phyloP scores from a whole-genome alignment of 2,888 invertebrate genomes.

The Acrobasis consociella region DNA sequence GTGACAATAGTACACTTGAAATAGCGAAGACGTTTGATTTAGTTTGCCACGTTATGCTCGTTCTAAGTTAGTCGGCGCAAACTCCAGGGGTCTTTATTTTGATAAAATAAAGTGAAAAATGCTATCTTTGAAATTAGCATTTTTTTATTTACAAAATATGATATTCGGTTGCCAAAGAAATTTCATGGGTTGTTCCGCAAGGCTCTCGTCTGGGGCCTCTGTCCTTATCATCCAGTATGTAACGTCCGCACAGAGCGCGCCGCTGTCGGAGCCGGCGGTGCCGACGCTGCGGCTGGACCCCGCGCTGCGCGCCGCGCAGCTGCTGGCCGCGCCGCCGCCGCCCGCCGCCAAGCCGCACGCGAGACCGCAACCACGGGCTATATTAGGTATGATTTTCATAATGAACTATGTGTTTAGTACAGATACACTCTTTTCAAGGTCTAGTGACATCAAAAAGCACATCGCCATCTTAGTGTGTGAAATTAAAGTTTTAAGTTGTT shows the following conservation, averaged over 20 bases:
- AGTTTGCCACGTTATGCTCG: neutral
- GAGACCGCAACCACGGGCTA: conserved; percentile 34
- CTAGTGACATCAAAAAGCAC: too few relatives aligned
- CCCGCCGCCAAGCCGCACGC: conserved; percentile 36
- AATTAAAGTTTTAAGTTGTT: too few relatives aligned
- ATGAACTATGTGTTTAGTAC: too few relatives aligned
- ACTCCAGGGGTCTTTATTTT: too few relatives aligned
- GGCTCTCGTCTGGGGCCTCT: neutral
- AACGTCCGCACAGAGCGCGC: conserved; percentile 18
- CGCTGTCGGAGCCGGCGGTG: conserved; percentile 63
- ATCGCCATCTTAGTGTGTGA: too few relatives aligned
- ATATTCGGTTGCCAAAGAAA: neutral
- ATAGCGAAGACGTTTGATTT: neutral
- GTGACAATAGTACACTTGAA: neutral
- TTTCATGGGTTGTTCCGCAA: neutral
- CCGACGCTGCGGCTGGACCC: conserved; percentile 84
- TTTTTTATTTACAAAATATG: too few relatives aligned
- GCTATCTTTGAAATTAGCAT: too few relatives aligned
- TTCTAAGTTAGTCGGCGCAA: neutral
- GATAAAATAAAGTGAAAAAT: too few relatives aligned
- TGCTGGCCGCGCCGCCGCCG: conserved; percentile 54
- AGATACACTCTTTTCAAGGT: too few relatives aligned
- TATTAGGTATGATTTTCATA: conserved; percentile 31
- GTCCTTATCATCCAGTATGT: neutral
- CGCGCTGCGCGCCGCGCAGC: conserved; percentile 81